These are phyloP conservation scores for Mamestra configurata DNA, from an alignment of 1,140 invertebrate species.

Conservation along the genomic window DNA sequence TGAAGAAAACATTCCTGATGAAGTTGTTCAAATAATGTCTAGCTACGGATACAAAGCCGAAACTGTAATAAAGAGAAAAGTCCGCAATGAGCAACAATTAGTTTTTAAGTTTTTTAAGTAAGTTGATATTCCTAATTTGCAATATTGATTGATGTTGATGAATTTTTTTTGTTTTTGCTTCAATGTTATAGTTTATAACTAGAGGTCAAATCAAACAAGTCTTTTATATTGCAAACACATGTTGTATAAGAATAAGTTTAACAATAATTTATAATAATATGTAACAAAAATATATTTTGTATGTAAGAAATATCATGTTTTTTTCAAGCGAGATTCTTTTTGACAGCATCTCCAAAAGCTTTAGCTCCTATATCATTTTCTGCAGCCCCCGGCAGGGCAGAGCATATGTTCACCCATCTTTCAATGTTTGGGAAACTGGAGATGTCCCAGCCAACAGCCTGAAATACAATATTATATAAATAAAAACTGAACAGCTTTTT, in stretches of 20 bases:
- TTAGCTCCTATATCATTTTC: conserved; percentile 89
- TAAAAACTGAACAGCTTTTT: too few species aligned
- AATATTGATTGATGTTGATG: conserved; percentile 6
- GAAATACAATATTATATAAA: conserved; percentile 61
- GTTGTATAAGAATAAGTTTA: conserved; percentile 56
- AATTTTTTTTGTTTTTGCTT: background rate
- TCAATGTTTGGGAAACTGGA: conserved; percentile 90
- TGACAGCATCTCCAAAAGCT: conserved; percentile 87
- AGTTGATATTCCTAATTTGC: background rate
- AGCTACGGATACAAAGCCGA: conserved; percentile 89
- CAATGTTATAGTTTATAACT: background rate
- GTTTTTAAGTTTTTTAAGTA: conserved; percentile 89
- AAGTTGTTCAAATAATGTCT: conserved; percentile 91
- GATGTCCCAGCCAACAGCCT: conserved; percentile 91
- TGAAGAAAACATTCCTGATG: conserved; percentile 94
- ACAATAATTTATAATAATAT: conserved; percentile 42
- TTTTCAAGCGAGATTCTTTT: conserved; percentile 85
- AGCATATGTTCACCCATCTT: conserved; percentile 90
- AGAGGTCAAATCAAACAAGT: conserved; percentile 20
- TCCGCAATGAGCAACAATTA: conserved; percentile 91
- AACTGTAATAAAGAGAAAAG: conserved; percentile 91
- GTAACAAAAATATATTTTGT: conserved; percentile 64
- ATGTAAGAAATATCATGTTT: conserved; percentile 44
- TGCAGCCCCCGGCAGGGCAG: conserved; percentile 85
- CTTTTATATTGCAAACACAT: conserved; percentile 15